phyloP scores from a whole-genome alignment of 2,888 invertebrate species.

The Suillia variegata region DNA sequence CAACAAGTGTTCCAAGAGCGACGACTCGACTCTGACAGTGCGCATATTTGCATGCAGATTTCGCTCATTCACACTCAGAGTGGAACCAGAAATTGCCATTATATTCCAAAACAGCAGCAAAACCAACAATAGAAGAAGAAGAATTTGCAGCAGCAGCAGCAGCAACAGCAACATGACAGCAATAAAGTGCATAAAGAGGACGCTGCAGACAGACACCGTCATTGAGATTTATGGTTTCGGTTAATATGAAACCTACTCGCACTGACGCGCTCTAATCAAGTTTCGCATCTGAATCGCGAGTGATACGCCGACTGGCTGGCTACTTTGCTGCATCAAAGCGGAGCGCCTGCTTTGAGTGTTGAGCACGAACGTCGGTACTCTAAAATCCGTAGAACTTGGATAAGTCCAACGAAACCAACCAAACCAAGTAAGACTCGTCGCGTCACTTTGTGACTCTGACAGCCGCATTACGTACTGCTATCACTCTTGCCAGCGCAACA shows the following conservation, averaged over 20 bases:
- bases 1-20: background rate
- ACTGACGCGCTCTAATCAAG: constrained; percentile 21
- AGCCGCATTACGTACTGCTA: background rate
- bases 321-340: too few relatives aligned
- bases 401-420: constrained; percentile 3
- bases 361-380: too few relatives aligned
- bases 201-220: too few relatives aligned
- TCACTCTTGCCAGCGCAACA: background rate
- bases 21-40: too few relatives aligned
- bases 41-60: constrained; percentile 6
- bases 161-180: too few relatives aligned
- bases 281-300: constrained; percentile 16
- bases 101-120: background rate
- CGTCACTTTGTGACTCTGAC: constrained; percentile 7
- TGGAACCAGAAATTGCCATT: background rate
- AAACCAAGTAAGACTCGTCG: constrained; percentile 11
- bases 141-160: background rate
- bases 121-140: background rate
- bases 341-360: background rate
- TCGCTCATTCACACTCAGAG: constrained; percentile 9
- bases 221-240: constrained; percentile 26
- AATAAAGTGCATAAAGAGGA: too few relatives aligned
- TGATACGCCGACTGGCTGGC: constrained; percentile 10
- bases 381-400: too few relatives aligned
- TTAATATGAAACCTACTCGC: constrained; percentile 16